Evolutionary conservation across 2,888 invertebrate genomes (phyloP).

Genomic region (Agonum fuliginosum): DNA sequence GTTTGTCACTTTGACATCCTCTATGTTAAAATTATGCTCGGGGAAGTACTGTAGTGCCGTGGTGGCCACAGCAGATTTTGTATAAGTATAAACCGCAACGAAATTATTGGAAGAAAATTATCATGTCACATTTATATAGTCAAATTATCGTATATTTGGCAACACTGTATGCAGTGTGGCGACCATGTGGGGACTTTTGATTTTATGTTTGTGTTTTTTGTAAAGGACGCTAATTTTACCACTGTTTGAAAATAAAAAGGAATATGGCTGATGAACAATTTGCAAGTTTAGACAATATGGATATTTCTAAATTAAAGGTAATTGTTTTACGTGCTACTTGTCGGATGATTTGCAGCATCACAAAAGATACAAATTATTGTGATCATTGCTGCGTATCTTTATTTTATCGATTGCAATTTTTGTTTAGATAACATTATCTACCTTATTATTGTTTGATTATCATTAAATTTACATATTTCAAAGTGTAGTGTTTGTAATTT

Average conservation of each 20-base stretch:
- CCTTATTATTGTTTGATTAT: background rate
- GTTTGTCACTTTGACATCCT: no score
- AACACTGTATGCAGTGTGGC: no score
- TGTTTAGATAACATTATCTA: background rate
- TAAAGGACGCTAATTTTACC: slow-evolving; percentile 11
- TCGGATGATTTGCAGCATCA: background rate
- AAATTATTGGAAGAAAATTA: no score
- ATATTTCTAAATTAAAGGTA: slow-evolving; percentile 69
- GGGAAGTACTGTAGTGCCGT: no score
- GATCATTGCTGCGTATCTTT: background rate
- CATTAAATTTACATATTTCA: background rate
- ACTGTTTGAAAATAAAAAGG: slow-evolving; percentile 24
- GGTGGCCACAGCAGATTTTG: no score
- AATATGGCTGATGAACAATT: slow-evolving; percentile 53
- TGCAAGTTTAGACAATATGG: slow-evolving; percentile 60
- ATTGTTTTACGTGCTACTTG: slow-evolving; percentile 48
- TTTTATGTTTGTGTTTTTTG: background rate
- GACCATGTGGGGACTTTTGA: slow-evolving; percentile 25
- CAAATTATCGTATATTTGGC: no score
- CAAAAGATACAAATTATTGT: background rate
- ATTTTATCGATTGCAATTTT: background rate
- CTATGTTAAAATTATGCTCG: no score
- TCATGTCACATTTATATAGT: no score
- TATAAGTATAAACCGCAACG: background rate
- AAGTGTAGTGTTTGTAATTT: background rate